These are phyloP conservation scores for Actinopyga echinites DNA, from an alignment of 53 echinoderm and acorn worm genomes.

Conservation along the genomic window DNA sequence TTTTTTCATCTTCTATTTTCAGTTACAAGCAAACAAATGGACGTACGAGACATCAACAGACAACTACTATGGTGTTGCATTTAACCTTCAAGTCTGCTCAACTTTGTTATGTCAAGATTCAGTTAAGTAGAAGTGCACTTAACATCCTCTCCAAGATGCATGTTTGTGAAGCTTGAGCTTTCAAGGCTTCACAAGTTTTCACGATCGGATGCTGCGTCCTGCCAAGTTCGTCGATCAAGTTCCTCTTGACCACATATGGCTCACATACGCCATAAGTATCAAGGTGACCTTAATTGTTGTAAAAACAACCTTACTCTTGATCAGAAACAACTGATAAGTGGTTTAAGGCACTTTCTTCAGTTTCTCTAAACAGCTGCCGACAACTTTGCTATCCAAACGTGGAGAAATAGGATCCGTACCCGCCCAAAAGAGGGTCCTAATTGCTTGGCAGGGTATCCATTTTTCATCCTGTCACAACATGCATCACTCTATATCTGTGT, in stretches of 20 bases:
- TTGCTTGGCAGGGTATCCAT: slow-evolving; percentile 10
- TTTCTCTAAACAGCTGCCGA: slow-evolving; percentile 15
- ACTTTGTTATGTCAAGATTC: too few species aligned
- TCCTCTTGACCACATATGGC: slow-evolving; percentile 10
- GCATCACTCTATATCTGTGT: slow-evolving; percentile 17
- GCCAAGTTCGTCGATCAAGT: not conserved
- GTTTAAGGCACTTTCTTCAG: slow-evolving; percentile 23
- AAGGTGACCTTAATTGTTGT: slow-evolving; percentile 37
- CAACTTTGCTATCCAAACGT: not conserved
- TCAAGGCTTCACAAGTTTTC: too few species aligned
- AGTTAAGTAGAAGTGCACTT: too few species aligned
- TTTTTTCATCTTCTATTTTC: too few species aligned
- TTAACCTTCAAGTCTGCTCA: too few species aligned
- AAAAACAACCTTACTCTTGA: slow-evolving; percentile 15
- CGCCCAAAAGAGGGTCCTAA: slow-evolving; percentile 32
- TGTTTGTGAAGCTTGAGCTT: too few species aligned
- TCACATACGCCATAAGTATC: slow-evolving; percentile 21
- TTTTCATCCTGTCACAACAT: not conserved
- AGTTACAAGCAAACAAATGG: too few species aligned
- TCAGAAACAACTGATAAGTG: slow-evolving; percentile 17
- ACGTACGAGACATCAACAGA: too few species aligned
- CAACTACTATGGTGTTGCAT: too few species aligned
- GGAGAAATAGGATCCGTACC: slow-evolving; percentile 1
- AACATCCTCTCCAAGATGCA: too few species aligned
- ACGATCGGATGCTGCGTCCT: not conserved